A percentile compares a stretch with the other conserved stretches of the same genome.
These are phyloP conservation scores for Urocyon cinereoargenteus DNA, from an alignment of 2,797 vertebrate genomes.

Conservation along the genomic window DNA sequence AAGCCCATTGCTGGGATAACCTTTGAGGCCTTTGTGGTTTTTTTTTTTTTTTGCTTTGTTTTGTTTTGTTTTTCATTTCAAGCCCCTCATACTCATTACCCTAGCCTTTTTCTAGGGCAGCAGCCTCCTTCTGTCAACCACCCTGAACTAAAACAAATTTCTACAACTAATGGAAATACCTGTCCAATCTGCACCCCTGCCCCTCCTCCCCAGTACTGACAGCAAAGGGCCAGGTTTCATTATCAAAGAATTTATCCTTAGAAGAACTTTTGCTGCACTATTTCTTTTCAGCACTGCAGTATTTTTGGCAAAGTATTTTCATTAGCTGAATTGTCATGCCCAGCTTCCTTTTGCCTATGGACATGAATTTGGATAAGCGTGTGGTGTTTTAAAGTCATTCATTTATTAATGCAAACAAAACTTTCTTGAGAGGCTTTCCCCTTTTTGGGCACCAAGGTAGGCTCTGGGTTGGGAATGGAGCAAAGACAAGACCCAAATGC, in stretches of 20 bases:
- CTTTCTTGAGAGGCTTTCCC: not conserved
- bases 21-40: not conserved
- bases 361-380: slow-evolving; percentile 37
- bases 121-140: not conserved
- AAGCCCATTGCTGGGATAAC: not conserved
- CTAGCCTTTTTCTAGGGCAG: not conserved
- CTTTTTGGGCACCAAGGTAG: not conserved
- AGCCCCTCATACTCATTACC: not conserved
- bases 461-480: not conserved
- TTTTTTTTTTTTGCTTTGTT: not conserved
- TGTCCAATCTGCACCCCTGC: not conserved
- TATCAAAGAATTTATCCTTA: slow-evolving; percentile 11
- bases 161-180: not conserved
- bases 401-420: slow-evolving; percentile 50
- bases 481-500: not conserved
- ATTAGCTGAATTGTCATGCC: not conserved
- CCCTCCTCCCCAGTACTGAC: not conserved
- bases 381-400: slow-evolving; percentile 46
- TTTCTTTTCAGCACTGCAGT: not conserved
- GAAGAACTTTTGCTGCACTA: not conserved
- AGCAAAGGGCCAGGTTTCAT: not conserved
- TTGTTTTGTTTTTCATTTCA: not conserved
- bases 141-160: not conserved
- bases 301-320: slow-evolving; percentile 31
- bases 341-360: slow-evolving; percentile 15